Percentiles rank a stretch among this genome's conserved stretches.
Evolutionary conservation across 2,113 vertebrate genomes (phyloP).

Genomic region (Junco hyemalis): DNA sequence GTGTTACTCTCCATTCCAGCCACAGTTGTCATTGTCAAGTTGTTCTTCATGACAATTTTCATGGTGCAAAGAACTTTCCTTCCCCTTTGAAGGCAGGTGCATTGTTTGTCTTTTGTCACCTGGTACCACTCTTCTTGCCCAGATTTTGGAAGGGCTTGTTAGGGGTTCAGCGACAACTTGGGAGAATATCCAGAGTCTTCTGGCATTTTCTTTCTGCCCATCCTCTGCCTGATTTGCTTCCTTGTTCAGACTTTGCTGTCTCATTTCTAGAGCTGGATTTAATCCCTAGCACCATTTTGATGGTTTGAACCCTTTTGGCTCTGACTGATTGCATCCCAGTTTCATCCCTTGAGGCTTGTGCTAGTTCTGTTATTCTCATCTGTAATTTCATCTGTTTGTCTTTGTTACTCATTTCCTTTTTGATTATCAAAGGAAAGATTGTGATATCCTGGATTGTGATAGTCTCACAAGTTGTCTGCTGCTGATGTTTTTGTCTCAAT

Average conservation of each 20-base stretch:
- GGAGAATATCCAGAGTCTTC: not conserved
- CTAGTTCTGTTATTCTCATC: not conserved
- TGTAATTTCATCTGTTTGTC: not conserved
- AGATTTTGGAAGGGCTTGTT: not conserved
- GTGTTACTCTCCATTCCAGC: not conserved
- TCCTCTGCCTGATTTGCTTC: not conserved
- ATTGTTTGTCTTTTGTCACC: fast-evolving
- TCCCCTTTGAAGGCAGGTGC: not conserved
- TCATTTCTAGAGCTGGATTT: not conserved
- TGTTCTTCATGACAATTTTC: not conserved
- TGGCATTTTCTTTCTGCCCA: not conserved
- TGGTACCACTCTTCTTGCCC: not conserved
- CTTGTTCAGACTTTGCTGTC: not conserved
- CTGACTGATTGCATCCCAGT: not conserved
- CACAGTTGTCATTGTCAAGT: not conserved
- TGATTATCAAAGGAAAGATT: not conserved
- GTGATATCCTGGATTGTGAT: not conserved
- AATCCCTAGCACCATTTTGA: not conserved
- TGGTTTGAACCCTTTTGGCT: not conserved
- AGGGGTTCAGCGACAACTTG: not conserved
- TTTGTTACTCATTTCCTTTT: not conserved
- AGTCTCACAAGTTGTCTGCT: not conserved
- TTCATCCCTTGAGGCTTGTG: not conserved
- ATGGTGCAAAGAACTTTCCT: not conserved
- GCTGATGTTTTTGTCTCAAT: not conserved